phyloP scores from a whole-genome alignment of 2,888 invertebrate genomes.

The Cantharis lateralis region DNA sequence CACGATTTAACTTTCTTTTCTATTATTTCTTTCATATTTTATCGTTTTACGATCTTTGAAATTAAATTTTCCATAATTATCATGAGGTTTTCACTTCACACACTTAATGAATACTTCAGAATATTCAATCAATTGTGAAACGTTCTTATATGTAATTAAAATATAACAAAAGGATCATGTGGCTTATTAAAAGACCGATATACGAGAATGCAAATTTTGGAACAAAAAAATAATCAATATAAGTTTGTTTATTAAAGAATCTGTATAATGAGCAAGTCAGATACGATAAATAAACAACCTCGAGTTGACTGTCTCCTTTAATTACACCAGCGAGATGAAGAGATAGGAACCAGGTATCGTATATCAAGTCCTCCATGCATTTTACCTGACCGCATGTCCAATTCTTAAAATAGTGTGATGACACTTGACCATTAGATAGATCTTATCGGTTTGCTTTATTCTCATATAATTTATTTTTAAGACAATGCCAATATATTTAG shows the following conservation, averaged over 20 bases:
- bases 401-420: slow-evolving; percentile 37
- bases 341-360: slow-evolving; percentile 50
- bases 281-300: slow-evolving; percentile 33
- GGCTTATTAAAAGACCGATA: neutral
- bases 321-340: slow-evolving; percentile 54
- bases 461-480: slow-evolving; percentile 27
- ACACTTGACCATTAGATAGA: slow-evolving; percentile 37
- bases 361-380: slow-evolving; percentile 40
- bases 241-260: slow-evolving; percentile 41
- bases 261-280: slow-evolving; percentile 37
- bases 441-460: slow-evolving; percentile 30
- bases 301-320: slow-evolving; percentile 53
- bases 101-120: neutral
- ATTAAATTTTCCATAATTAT: neutral
- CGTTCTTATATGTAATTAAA: neutral
- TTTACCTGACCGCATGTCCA: slow-evolving; percentile 29
- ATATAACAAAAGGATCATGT: neutral
- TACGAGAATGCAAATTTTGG: slow-evolving; percentile 15
- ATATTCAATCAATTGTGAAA: neutral
- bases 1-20: too few species aligned
- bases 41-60: too few species aligned
- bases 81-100: neutral
- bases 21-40: too few species aligned
- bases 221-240: slow-evolving; percentile 27
- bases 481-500: slow-evolving; percentile 20